phyloP scores from a whole-genome alignment of 2,888 invertebrate genomes.

The Cataglyphis altisquamis region DNA sequence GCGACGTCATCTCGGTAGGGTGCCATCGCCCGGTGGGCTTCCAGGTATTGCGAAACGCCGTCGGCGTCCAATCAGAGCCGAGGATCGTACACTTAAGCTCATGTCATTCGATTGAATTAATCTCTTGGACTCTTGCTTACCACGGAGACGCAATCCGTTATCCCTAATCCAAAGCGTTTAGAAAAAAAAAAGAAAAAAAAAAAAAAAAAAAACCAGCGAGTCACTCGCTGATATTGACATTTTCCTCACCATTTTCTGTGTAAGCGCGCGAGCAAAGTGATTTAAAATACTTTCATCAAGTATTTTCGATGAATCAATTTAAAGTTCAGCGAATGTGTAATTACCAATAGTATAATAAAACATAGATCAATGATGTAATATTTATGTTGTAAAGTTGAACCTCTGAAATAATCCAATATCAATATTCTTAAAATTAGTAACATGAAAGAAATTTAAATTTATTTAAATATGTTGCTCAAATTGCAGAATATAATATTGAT shows the following conservation, averaged over 20 bases:
- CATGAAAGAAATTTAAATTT: too few relatives aligned
- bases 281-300: conserved; percentile 6
- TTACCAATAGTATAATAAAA: neutral
- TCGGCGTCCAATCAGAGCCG: conserved; percentile 78
- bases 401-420: neutral
- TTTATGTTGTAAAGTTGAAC: neutral
- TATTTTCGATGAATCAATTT: neutral
- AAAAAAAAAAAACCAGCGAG: conserved; percentile 69
- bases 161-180: conserved; percentile 71
- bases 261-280: neutral
- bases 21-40: conserved; percentile 72
- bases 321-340: neutral
- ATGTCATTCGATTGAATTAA: conserved; percentile 79
- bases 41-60: conserved; percentile 79
- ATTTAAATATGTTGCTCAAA: neutral
- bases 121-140: conserved; percentile 67
- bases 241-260: neutral
- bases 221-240: conserved; percentile 74
- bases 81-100: conserved; percentile 76
- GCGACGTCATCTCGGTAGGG: conserved; percentile 75
- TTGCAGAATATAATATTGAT: neutral
- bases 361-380: neutral
- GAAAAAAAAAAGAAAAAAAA: neutral
- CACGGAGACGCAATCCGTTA: conserved; percentile 64
- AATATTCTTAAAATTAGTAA: neutral